phyloP scores from a whole-genome alignment of 1,140 invertebrate genomes.

The Phocides pigmalion region DNA sequence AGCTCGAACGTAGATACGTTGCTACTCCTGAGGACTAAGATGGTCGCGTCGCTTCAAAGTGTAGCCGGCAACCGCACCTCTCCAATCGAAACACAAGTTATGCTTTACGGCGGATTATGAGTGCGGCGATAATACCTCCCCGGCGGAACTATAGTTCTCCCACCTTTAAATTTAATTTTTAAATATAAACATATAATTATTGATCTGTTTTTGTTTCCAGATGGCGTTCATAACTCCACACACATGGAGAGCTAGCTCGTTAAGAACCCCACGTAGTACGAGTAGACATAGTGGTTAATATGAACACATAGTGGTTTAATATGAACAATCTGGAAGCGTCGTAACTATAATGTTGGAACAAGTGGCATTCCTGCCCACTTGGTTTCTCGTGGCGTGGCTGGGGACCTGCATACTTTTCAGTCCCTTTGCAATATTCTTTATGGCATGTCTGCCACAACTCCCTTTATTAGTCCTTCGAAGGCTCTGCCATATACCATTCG shows the following conservation, averaged over 20 bases:
- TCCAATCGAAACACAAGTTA: too few species aligned
- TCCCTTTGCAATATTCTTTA: constrained; percentile 81
- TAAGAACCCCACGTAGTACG: constrained; percentile 21
- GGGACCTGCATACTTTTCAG: constrained; percentile 80
- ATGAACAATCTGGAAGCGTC: constrained; percentile 60
- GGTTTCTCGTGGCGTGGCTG: constrained; percentile 79
- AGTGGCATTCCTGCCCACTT: constrained; percentile 70
- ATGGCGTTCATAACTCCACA: constrained; percentile 75
- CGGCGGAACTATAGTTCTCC: too few species aligned
- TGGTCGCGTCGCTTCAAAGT: too few species aligned
- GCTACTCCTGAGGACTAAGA: too few species aligned
- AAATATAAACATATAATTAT: constrained; percentile 6
- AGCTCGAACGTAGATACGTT: too few species aligned
- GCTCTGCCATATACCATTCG: constrained; percentile 83
- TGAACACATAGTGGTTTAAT: constrained; percentile 44
- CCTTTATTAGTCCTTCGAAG: constrained; percentile 80
- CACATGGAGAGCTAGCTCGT: constrained; percentile 42
- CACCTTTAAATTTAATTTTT: too few species aligned
- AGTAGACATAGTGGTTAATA: constrained; percentile 35
- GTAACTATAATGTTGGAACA: constrained; percentile 65
- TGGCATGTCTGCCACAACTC: constrained; percentile 80
- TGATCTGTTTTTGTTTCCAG: constrained; percentile 55
- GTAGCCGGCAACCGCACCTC: too few species aligned
- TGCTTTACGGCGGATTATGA: too few species aligned
- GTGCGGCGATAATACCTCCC: too few species aligned